Conservation (phyloP, 2,888 invertebrate genomes). For the Hedya salicella region DNA sequence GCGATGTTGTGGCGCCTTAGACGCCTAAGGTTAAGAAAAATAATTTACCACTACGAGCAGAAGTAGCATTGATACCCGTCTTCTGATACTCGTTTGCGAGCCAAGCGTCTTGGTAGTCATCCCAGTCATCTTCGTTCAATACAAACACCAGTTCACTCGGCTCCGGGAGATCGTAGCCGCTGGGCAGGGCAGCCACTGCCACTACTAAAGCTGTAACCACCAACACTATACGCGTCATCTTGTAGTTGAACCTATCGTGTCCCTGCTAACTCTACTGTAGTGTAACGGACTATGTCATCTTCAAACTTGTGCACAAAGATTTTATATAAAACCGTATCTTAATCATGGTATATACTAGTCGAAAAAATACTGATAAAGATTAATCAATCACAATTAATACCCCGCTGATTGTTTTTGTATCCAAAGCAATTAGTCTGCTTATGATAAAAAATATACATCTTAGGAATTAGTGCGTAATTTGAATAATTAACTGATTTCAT, state of each 20-base stretch:
- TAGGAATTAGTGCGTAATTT: no score
- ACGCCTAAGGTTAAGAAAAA: no score
- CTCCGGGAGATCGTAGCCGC: constrained; percentile 55
- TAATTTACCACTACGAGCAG: constrained; percentile 61
- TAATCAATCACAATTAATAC: constrained; percentile 25
- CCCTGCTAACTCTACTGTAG: not conserved
- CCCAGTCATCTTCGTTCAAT: constrained; percentile 76
- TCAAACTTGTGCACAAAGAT: not conserved
- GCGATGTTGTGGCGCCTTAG: no score
- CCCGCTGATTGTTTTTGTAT: constrained; percentile 12
- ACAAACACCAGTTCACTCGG: constrained; percentile 69
- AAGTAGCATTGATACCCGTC: constrained; percentile 54
- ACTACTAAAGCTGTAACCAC: constrained; percentile 54
- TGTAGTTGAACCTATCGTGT: not conserved
- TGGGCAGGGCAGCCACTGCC: constrained; percentile 55
- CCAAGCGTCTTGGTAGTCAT: constrained; percentile 77
- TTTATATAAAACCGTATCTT: constrained; percentile 28
- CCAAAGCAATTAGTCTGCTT: not conserved
- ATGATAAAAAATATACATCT: constrained; percentile 4
- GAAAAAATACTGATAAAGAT: constrained; percentile 13
- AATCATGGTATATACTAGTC: constrained; percentile 3
- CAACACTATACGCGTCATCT: constrained; percentile 50
- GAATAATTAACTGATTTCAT: not conserved
- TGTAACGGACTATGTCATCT: constrained; percentile 13
- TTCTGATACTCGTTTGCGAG: constrained; percentile 63